A percentile compares a stretch with the other conserved stretches of the same genome.
These are phyloP conservation scores for Tokudaia tokunoshimensis DNA, from an alignment of 2,797 vertebrate species.

Conservation along the genomic window DNA sequence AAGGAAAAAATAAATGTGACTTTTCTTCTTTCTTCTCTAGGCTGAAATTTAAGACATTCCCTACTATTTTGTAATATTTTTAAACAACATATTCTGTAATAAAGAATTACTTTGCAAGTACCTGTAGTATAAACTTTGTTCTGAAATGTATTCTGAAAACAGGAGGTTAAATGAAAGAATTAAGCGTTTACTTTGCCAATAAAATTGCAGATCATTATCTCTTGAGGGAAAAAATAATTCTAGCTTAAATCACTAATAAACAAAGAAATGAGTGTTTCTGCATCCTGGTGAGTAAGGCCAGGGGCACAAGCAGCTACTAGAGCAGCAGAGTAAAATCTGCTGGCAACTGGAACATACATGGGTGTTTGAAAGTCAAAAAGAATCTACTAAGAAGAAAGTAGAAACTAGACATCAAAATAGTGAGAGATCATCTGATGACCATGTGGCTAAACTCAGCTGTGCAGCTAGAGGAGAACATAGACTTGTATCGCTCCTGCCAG, in stretches of 20 bases:
- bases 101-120: not conserved
- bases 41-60: not conserved
- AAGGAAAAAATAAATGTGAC: not conserved
- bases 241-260: constrained; percentile 45
- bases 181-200: not conserved
- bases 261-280: not conserved
- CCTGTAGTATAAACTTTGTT: not conserved
- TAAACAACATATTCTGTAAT: not conserved
- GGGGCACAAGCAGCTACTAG: not conserved
- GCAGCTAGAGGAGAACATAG: not conserved
- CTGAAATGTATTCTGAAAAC: constrained; percentile 38
- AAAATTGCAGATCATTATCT: not conserved
- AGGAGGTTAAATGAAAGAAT: not conserved
- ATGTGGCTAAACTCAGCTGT: not conserved
- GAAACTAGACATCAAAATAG: not conserved
- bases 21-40: not conserved
- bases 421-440: not conserved
- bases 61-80: not conserved
- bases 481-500: not conserved
- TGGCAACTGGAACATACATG: not conserved
- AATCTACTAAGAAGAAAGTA: not conserved
- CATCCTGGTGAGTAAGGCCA: not conserved
- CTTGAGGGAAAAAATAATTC: not conserved
- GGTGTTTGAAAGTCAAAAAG: not conserved
- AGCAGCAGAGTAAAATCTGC: not conserved